Percentiles rank a stretch among this genome's conserved stretches.
phyloP scores from a whole-genome alignment of 1,140 invertebrate species.

The Wiebesia pumilae region DNA sequence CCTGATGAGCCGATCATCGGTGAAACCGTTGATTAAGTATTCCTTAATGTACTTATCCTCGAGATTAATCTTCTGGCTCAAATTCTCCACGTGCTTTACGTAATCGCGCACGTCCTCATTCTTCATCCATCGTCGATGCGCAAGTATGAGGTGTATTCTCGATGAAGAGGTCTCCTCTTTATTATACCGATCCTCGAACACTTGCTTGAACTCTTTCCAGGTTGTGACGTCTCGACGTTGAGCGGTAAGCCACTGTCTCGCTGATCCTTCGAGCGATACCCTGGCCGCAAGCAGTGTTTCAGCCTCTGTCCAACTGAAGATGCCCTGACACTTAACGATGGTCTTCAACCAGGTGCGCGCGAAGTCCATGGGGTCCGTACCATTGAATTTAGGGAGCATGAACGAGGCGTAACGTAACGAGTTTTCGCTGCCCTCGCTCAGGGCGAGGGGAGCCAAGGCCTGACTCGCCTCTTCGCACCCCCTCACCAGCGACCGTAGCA shows the following conservation, averaged over 20 bases:
- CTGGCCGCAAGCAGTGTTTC: neutral
- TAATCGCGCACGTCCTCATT: neutral
- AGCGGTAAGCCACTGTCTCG: neutral
- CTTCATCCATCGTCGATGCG: neutral
- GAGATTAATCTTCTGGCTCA: neutral
- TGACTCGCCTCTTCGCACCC: neutral
- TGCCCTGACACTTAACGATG: neutral
- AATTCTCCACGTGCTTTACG: neutral
- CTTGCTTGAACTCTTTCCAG: conserved; percentile 1
- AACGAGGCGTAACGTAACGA: neutral
- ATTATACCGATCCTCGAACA: neutral
- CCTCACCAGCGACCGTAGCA: neutral
- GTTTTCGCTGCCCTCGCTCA: neutral
- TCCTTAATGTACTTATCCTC: neutral
- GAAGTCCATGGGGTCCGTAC: neutral
- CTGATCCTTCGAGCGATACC: neutral
- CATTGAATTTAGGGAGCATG: conserved; percentile 14
- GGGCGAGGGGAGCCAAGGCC: neutral
- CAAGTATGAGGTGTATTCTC: neutral
- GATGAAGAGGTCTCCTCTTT: neutral
- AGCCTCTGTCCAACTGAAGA: neutral
- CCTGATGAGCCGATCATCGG: neutral
- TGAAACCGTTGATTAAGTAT: neutral
- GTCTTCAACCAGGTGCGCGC: neutral
- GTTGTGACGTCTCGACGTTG: neutral